Conservation (phyloP, 2,113 vertebrate genomes). For the Pterocles orientalis region DNA sequence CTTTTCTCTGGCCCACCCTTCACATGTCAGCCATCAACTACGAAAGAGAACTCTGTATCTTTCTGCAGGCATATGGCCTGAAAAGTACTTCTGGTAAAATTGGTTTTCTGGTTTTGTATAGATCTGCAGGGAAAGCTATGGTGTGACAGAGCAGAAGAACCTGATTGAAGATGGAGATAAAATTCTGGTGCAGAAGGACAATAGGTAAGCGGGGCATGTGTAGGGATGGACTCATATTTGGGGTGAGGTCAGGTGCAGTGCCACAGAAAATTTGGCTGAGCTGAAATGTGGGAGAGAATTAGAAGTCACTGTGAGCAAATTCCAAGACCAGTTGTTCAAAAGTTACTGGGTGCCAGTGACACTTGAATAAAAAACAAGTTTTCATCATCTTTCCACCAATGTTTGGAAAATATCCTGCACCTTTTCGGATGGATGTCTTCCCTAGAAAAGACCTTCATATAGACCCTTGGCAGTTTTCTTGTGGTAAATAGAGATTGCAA, state of each 20-base stretch:
- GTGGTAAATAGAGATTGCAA: neutral
- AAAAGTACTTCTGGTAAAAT: neutral
- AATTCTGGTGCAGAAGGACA: slow-evolving; percentile 85
- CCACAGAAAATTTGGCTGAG: neutral
- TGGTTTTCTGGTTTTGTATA: slow-evolving; percentile 42
- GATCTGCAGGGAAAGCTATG: slow-evolving; percentile 95
- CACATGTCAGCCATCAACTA: neutral
- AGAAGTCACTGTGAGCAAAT: neutral
- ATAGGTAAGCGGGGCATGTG: slow-evolving; percentile 78
- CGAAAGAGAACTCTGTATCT: neutral
- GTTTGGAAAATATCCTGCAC: neutral
- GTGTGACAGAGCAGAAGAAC: slow-evolving; percentile 89
- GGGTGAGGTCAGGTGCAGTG: neutral
- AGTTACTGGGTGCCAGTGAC: neutral
- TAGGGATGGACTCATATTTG: neutral
- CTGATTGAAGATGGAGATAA: slow-evolving; percentile 88
- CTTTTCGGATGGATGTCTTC: neutral
- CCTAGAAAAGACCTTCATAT: neutral
- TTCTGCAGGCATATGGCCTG: neutral
- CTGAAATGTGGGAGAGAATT: neutral
- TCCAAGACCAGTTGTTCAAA: neutral
- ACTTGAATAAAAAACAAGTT: neutral
- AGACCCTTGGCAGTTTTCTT: neutral
- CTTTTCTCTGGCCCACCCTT: neutral
- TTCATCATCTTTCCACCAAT: neutral